phyloP scores from a whole-genome alignment of 2,888 invertebrate species.

The Heliconius erato region DNA sequence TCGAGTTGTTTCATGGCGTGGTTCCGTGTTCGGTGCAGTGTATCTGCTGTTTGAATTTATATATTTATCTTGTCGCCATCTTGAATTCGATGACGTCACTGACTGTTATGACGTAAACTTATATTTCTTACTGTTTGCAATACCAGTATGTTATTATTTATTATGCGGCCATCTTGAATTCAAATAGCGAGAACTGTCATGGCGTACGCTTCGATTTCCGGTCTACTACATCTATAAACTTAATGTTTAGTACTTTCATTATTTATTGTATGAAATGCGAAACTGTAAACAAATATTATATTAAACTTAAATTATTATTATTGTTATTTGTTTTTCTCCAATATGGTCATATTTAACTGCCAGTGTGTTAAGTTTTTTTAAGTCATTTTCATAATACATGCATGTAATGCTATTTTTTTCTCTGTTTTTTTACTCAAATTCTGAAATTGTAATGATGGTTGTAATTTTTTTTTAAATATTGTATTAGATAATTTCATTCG shows the following conservation, averaged over 20 bases:
- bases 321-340: background rate
- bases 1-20: slow-evolving; percentile 88
- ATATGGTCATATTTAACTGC: background rate
- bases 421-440: background rate
- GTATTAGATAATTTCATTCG: background rate
- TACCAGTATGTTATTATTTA: background rate
- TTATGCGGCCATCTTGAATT: slow-evolving; percentile 92
- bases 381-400: background rate
- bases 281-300: background rate
- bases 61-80: too few relatives aligned
- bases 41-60: background rate
- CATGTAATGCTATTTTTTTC: too few relatives aligned
- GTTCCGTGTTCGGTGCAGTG: background rate
- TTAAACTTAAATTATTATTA: slow-evolving; percentile 2
- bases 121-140: background rate
- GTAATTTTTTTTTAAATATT: background rate
- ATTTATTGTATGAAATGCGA: slow-evolving; percentile 8
- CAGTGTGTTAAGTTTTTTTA: background rate
- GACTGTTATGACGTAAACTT: background rate
- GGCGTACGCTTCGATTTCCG: slow-evolving; percentile 95
- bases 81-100: background rate
- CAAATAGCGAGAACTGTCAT: slow-evolving; percentile 96
- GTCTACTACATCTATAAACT: slow-evolving; percentile 75
- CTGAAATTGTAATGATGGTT: background rate
- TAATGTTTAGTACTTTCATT: background rate